Conservation (phyloP, 2,888 invertebrate genomes). For the Operophtera brumata region DNA sequence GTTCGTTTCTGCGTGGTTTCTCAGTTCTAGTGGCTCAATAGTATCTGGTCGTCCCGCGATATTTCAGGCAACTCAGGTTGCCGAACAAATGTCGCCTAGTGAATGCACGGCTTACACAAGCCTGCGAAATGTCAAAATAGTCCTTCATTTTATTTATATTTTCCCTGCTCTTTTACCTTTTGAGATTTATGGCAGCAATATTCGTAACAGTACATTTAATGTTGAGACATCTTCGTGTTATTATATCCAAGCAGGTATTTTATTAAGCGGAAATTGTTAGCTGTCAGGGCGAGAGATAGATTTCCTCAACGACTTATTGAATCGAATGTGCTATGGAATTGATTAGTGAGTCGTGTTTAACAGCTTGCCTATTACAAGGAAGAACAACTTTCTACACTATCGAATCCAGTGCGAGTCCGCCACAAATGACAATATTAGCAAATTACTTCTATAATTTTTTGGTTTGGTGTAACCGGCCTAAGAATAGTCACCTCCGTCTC, state of each 20-base stretch:
- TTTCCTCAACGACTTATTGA: conserved; percentile 26
- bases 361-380: too few relatives aligned
- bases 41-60: neutral
- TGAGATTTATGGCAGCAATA: conserved; percentile 66
- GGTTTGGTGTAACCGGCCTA: too few relatives aligned
- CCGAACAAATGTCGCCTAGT: neutral
- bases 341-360: neutral
- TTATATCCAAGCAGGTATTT: conserved; percentile 31
- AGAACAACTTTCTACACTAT: too few relatives aligned
- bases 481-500: too few relatives aligned
- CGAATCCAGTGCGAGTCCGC: too few relatives aligned
- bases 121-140: conserved; percentile 59
- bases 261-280: conserved; percentile 32
- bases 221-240: conserved; percentile 45
- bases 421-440: too few relatives aligned
- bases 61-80: neutral
- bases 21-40: neutral
- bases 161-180: conserved; percentile 48
- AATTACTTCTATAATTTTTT: too few relatives aligned
- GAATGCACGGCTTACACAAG: conserved; percentile 31
- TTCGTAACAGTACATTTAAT: conserved; percentile 50
- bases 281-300: conserved; percentile 17
- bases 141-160: conserved; percentile 58
- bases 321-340: conserved; percentile 4
- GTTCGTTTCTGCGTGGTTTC: neutral